Conservation (phyloP, 2,888 invertebrate genomes). For the Junonia oenone region DNA sequence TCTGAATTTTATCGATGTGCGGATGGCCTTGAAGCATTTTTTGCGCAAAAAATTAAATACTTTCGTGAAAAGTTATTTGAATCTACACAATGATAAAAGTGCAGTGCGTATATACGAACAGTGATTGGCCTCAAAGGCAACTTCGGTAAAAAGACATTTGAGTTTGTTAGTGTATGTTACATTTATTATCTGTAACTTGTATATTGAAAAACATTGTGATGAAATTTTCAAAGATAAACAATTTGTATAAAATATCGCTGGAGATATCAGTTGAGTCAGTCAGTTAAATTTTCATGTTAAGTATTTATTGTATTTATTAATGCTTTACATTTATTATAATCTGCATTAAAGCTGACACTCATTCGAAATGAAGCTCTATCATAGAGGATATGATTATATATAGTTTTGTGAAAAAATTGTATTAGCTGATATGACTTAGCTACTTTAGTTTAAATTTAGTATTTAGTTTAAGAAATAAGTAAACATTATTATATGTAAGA, state of each 20-base stretch:
- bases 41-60: slow-evolving; percentile 95
- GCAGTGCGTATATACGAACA: slow-evolving; percentile 43
- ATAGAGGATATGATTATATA: slow-evolving; percentile 54
- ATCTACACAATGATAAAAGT: slow-evolving; percentile 70
- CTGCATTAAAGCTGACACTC: slow-evolving; percentile 56
- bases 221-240: slow-evolving; percentile 57
- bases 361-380: slow-evolving; percentile 45
- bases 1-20: slow-evolving; percentile 98
- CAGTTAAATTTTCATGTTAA: slow-evolving; percentile 57
- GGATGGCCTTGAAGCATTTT: slow-evolving; percentile 95
- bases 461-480: slow-evolving; percentile 71
- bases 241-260: slow-evolving; percentile 52
- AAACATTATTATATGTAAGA: slow-evolving; percentile 72
- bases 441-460: slow-evolving; percentile 59
- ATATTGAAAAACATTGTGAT: slow-evolving; percentile 67
- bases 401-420: slow-evolving; percentile 65
- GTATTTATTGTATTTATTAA: slow-evolving; percentile 76
- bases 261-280: slow-evolving; percentile 50
- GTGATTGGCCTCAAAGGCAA: background rate
- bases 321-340: slow-evolving; percentile 48
- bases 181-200: slow-evolving; percentile 42
- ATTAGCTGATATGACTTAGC: slow-evolving; percentile 70
- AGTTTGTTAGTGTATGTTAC: slow-evolving; percentile 29
- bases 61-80: slow-evolving; percentile 91
- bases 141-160: slow-evolving; percentile 29